Base-by-base conservation (phyloP, 23 tunicate genomes). In the Halocynthia roretzi region DNA sequence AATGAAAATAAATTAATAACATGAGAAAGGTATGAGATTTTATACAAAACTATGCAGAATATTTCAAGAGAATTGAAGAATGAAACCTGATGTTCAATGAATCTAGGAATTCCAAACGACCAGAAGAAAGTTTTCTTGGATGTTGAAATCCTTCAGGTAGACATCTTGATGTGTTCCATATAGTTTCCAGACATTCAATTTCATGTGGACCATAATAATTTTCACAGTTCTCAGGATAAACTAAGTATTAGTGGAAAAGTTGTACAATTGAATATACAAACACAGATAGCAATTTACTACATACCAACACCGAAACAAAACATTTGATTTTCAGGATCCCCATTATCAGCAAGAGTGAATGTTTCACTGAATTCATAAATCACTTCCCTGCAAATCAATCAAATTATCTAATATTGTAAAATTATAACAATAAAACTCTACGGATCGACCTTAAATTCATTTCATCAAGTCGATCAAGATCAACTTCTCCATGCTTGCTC, bases 91-190 rank as follows among this genome's bases (percentile, higher is more conserved):
- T 23, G 9, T 80, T 80, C 83, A 67, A 68, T 18, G 57, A 8
- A 74, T 74, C 62, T 31, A 74, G 56, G 8, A 23, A 76, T 51
- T 68, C 72, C 22, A 52, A 62, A 31, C 53, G n/a, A 17, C 21
- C 74, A 50, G 60, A 23, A 50, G 61, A 8, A 52, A 70, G 83
- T 0, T 80, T 80, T 68, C 70, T 66, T 53, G 83, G 83, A 80
- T 50, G 70, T 56, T 80, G 17, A 14, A 15, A 56, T 49, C 83
- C 83, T 2, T 80, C 65, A 23, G 65, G 65, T 0, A 80, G 51
- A 17, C 83, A 80, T 22, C 68, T 53, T 20, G 58, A 76, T 54
- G 56, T 50, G 7, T n/a, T 15, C 83, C 83, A 80, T 23, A 80
- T 52, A 54, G 76, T 67, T 20, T 31, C 58, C 76, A 80, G 31